Evolutionary conservation across 2,888 invertebrate species (phyloP), one percentile per base, ranked within the genome.

Genomic region (Acronicta psi): DNA sequence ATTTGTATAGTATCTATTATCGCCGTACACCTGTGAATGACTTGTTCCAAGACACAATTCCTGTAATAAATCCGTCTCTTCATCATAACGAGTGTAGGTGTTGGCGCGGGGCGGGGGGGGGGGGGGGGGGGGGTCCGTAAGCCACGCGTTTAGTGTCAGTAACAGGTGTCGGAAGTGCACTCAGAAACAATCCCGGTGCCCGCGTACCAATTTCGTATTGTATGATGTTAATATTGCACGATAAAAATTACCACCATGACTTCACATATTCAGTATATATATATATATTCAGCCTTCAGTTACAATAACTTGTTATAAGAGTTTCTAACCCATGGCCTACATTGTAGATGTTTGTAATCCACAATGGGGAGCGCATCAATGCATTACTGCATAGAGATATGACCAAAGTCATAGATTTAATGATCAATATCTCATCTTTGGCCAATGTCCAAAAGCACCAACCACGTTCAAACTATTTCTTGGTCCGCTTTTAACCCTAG

Each of bases 1-100:
- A 29, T 40, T n/a, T 36, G 42, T 40, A n/a, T 41, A 71, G 52
- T 52, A 34, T 34, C 29, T 57, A 52, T 49, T 46, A 57, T 65
- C 44, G 31, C 29, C 41, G 20, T 41, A 41, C 51, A 64, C 51
- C 51, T 64, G 71, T 41, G 49, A 56, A 40, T 63, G 38, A 65
- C 51, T 71, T 51, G 45, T 34, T 44, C 49, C 25, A 44, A 34
- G 52, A 65, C 43, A 44, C 38, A 18, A 59, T 40, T 47, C 50
- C 17, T 37, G 18, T 37, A 58, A 54, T 71, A 59, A 66, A 66
- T 41, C 41, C 37, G 31, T 16, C 23, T 31, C 37, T 51, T 71
- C 41, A 54, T 71, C 46, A 51, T 58, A 51, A 34, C 20, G 40
- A 34, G 47, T 47, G 23, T 50, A 54, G 51, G n/a, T 36, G 29